phyloP scores from a whole-genome alignment of 2,888 invertebrate species.

The Venusia cambrica region DNA sequence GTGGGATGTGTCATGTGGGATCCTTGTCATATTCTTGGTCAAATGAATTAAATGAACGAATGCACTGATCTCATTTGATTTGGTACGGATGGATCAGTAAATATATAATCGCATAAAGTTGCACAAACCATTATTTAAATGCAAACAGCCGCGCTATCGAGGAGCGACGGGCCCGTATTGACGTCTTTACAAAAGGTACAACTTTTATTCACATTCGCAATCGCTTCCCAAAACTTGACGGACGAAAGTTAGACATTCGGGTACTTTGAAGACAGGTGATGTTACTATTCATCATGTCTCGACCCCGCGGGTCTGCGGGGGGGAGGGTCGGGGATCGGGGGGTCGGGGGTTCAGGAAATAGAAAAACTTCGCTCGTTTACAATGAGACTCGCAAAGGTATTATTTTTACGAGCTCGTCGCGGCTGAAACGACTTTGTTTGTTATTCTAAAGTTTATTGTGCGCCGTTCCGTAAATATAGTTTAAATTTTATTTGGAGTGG shows the following conservation, averaged over 20 bases:
- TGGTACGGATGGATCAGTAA: constrained; percentile 4
- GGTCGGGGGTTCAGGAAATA: constrained; percentile 43
- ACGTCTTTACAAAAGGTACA: constrained; percentile 29
- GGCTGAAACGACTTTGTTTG: constrained; percentile 43
- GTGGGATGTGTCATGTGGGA: too few species aligned
- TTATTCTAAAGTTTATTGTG: constrained; percentile 37
- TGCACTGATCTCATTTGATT: too few species aligned
- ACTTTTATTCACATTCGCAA: constrained; percentile 30
- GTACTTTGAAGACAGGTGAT: constrained; percentile 37
- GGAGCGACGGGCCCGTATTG: constrained; percentile 20
- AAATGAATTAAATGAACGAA: too few species aligned
- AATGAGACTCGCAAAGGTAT: constrained; percentile 42
- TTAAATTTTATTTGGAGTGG: constrained; percentile 21
- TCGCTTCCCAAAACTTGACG: constrained; percentile 33
- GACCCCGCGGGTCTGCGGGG: constrained; percentile 7
- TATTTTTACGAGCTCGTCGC: constrained; percentile 43
- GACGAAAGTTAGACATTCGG: constrained; percentile 25
- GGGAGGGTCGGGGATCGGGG: constrained; percentile 11
- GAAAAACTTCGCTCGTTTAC: constrained; percentile 60
- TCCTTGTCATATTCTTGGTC: too few species aligned
- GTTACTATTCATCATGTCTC: constrained; percentile 38
- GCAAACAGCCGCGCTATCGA: constrained; percentile 26
- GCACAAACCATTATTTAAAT: constrained; percentile 12
- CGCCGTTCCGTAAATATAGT: constrained; percentile 26
- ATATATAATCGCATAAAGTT: constrained; percentile 5